Conservation (phyloP, 2,888 invertebrate genomes). For the Ophraella communa region DNA sequence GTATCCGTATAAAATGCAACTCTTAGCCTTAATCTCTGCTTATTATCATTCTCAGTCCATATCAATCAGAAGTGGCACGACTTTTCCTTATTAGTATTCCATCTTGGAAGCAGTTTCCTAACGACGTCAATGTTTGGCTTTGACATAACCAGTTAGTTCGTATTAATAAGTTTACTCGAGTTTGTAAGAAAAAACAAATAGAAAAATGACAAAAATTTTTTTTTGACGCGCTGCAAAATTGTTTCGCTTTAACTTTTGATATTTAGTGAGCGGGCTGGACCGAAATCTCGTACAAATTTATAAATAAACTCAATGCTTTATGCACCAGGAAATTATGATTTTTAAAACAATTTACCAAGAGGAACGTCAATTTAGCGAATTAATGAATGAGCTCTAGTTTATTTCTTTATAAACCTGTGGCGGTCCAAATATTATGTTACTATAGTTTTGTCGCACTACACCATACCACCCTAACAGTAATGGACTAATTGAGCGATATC, state of each 20-base stretch:
- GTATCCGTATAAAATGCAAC: background rate
- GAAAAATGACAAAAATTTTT: constrained; percentile 61
- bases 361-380: no score
- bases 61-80: constrained; percentile 56
- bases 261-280: constrained; percentile 13
- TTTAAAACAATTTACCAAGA: no score
- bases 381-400: no score
- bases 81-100: constrained; percentile 61
- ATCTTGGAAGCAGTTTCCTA: constrained; percentile 55
- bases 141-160: constrained; percentile 63
- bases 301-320: no score
- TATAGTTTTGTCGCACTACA: no score
- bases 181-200: constrained; percentile 58
- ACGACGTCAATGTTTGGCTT: constrained; percentile 62
- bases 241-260: constrained; percentile 53
- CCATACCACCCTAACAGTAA: no score
- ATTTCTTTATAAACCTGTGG: no score
- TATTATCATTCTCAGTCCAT: constrained; percentile 57
- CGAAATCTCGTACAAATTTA: background rate
- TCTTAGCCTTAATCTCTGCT: constrained; percentile 54
- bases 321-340: no score
- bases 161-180: constrained; percentile 62
- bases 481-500: no score
- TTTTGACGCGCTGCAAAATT: constrained; percentile 53
- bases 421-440: no score